Conservation (phyloP, 2,888 invertebrate species). For the Phymatocera aterrima region DNA sequence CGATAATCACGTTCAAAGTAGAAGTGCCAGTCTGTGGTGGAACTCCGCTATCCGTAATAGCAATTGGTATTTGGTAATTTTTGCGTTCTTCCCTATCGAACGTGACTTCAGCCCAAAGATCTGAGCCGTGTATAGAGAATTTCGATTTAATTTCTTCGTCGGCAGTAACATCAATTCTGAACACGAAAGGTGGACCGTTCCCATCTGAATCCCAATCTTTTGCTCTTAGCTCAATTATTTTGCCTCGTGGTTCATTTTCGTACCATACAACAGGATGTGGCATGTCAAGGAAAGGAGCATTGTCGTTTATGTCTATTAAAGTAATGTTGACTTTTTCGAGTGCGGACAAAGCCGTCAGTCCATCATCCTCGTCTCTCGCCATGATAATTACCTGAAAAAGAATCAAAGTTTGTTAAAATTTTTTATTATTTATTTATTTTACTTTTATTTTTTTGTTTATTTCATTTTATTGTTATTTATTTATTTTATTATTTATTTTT, state of each 20-base stretch:
- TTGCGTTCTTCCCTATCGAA: constrained; percentile 94
- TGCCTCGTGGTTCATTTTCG: constrained; percentile 85
- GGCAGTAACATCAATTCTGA: constrained; percentile 81
- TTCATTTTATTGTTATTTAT: no score
- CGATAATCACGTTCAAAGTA: constrained; percentile 91
- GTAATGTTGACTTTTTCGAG: constrained; percentile 82
- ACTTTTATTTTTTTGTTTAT: no score
- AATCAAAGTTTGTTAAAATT: neutral
- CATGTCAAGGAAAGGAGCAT: constrained; percentile 92
- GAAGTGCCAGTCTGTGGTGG: constrained; percentile 87
- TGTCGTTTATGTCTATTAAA: constrained; percentile 92
- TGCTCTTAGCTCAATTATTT: constrained; percentile 82
- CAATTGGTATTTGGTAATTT: constrained; percentile 91
- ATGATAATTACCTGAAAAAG: constrained; percentile 74
- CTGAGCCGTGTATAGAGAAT: constrained; percentile 83
- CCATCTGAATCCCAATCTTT: constrained; percentile 88
- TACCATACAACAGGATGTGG: constrained; percentile 89
- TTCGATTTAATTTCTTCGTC: constrained; percentile 82
- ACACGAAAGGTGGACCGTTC: constrained; percentile 92
- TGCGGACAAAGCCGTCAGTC: constrained; percentile 79
- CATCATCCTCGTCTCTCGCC: constrained; percentile 86
- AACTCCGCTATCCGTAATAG: constrained; percentile 90
- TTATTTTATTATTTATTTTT: no score
- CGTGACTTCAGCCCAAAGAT: constrained; percentile 82
- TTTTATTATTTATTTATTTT: no score